Percentiles rank a stretch among this genome's conserved stretches.
Conservation (phyloP, 1,140 invertebrate species). For the Bombus superbus region DNA sequence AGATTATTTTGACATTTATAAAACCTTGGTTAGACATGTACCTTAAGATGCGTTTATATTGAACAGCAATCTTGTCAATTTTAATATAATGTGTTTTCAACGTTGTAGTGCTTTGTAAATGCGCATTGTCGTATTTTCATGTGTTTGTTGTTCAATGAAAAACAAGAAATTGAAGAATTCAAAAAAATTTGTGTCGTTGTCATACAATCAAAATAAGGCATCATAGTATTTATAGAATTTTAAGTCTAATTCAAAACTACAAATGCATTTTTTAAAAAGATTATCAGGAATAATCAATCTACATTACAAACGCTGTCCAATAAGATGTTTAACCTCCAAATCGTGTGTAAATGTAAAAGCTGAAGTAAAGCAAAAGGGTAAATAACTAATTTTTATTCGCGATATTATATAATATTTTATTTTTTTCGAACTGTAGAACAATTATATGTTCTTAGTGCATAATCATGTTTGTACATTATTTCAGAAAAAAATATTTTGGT, state of each 20-base stretch:
- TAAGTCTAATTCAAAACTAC: not conserved
- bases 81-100: not conserved
- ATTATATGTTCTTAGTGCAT: not conserved
- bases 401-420: not conserved
- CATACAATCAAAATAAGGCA: not conserved
- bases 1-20: conserved; percentile 40
- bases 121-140: not conserved
- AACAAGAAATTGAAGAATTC: not conserved
- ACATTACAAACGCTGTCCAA: not conserved
- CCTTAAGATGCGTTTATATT: conserved; percentile 19
- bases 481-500: conserved; percentile 81
- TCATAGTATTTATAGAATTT: not conserved
- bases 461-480: conserved; percentile 19
- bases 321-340: conserved; percentile 56
- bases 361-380: conserved; percentile 60
- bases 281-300: conserved; percentile 20
- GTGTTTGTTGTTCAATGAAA: not conserved
- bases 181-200: not conserved
- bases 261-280: conserved; percentile 56
- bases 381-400: conserved; percentile 9
- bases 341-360: not conserved
- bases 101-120: not conserved
- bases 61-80: not conserved
- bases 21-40: conserved; percentile 26
- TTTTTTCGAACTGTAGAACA: not conserved